Percentiles rank a stretch among this genome's conserved stretches.
These are phyloP conservation scores for Dasyurus viverrinus DNA, from an alignment of 2,113 vertebrate genomes.

Conservation along the genomic window DNA sequence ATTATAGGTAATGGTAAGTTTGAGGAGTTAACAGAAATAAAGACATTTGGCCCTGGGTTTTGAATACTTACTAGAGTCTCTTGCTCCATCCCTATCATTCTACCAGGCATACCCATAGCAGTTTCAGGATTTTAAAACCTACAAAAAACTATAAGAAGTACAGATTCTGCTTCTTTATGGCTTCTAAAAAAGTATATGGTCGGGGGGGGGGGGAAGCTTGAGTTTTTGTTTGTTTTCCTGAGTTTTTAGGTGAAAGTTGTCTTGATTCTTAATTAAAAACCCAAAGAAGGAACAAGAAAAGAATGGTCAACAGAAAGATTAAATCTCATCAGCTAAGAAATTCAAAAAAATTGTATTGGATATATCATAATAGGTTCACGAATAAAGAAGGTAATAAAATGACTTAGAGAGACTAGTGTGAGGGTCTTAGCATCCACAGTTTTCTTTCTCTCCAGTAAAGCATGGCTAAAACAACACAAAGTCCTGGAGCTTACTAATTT, in stretches of 20 bases:
- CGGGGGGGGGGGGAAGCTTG: neutral
- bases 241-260: neutral
- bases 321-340: neutral
- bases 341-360: neutral
- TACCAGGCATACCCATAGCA: neutral
- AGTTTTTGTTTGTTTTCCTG: neutral
- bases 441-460: constrained; percentile 86
- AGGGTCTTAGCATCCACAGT: constrained; percentile 81
- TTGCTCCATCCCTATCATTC: neutral
- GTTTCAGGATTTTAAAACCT: neutral
- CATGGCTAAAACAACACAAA: constrained; percentile 89
- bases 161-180: neutral
- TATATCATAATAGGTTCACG: constrained; percentile 74
- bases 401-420: constrained; percentile 76
- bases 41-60: neutral
- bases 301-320: neutral
- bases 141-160: neutral
- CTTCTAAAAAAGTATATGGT: neutral
- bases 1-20: neutral
- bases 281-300: neutral
- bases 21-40: neutral
- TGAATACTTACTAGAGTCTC: neutral
- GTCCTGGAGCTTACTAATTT: constrained; percentile 89
- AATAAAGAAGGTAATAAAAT: constrained; percentile 81
- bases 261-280: constrained; percentile 1